Evolutionary conservation across 1,140 invertebrate genomes (phyloP).

Genomic region (Fopius arisanus): DNA sequence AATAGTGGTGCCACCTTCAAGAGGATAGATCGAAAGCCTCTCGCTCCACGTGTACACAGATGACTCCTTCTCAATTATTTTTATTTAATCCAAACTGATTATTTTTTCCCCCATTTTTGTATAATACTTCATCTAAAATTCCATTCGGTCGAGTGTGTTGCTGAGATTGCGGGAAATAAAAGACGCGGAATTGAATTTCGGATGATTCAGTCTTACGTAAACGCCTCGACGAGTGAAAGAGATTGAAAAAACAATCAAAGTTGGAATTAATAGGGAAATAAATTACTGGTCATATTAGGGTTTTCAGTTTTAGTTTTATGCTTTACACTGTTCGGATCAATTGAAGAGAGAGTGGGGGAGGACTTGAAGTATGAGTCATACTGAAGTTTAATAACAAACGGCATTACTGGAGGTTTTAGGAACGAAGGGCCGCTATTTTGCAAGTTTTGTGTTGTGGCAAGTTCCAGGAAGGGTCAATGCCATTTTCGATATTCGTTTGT

Average conservation of each 20-base stretch:
- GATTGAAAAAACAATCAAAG: background rate
- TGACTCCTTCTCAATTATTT: background rate
- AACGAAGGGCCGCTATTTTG: background rate
- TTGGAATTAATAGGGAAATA: background rate
- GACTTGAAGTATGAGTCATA: no score
- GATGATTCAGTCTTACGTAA: constrained; percentile 9
- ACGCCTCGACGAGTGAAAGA: background rate
- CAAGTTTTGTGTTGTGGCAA: no score
- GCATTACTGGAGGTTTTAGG: background rate
- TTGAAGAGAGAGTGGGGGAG: no score
- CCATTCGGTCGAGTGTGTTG: background rate
- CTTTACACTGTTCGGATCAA: no score
- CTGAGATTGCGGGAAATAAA: background rate
- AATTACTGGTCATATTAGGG: background rate
- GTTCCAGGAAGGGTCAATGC: background rate
- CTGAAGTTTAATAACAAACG: no score
- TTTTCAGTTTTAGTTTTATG: no score
- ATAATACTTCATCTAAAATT: background rate
- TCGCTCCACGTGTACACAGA: background rate
- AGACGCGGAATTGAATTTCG: background rate
- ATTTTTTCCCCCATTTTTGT: background rate
- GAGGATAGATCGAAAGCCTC: background rate
- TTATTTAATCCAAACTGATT: background rate
- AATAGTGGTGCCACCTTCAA: constrained; percentile 8
- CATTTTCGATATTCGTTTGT: background rate